These are phyloP conservation scores for Amblyteles armatorius DNA, from an alignment of 2,888 invertebrate species.

Conservation along the genomic window DNA sequence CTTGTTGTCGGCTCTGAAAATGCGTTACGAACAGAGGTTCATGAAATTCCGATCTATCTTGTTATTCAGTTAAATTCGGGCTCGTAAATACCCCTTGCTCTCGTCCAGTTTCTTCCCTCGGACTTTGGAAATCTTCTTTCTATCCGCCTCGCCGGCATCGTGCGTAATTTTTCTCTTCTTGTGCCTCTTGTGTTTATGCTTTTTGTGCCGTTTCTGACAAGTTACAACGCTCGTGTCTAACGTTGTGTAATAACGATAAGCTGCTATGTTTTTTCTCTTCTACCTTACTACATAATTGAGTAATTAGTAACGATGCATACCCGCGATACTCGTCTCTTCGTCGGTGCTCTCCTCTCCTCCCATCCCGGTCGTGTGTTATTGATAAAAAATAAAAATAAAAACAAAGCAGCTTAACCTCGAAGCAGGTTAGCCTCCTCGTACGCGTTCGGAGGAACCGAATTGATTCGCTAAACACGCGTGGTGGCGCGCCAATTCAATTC, in stretches of 20 bases:
- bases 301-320: not conserved
- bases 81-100: constrained; percentile 40
- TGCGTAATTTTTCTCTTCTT: constrained; percentile 86
- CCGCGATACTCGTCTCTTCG: constrained; percentile 71
- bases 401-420: not conserved
- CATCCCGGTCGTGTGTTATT: constrained; percentile 25
- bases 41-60: not conserved
- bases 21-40: not conserved
- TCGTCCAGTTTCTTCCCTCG: constrained; percentile 86
- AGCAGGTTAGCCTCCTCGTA: not conserved
- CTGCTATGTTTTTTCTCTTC: not conserved
- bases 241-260: not conserved
- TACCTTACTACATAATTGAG: not conserved
- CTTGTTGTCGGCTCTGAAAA: not conserved
- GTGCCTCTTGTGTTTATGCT: constrained; percentile 88
- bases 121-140: constrained; percentile 84
- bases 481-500: not conserved
- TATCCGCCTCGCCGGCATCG: constrained; percentile 80
- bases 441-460: not conserved
- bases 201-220: constrained; percentile 87
- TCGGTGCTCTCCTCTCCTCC: constrained; percentile 72
- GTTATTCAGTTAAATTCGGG: not conserved
- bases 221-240: constrained; percentile 69
- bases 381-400: not conserved
- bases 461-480: not conserved